Evolutionary conservation across 2,797 vertebrate genomes (phyloP).

Genomic region (Sparidentex hasta): DNA sequence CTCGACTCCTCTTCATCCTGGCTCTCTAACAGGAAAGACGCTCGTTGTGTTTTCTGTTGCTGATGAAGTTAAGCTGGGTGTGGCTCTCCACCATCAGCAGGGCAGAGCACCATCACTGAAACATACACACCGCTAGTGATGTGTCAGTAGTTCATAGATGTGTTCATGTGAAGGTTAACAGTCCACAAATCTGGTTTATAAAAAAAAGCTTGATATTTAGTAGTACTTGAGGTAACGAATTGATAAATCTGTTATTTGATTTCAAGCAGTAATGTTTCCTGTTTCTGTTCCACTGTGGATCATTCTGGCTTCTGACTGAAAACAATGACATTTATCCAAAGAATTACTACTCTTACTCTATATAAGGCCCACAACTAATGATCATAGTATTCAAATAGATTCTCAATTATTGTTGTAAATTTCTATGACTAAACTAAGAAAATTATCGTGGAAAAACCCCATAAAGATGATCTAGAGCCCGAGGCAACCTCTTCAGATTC

Average conservation of each 20-base stretch:
- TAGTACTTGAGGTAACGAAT: background rate
- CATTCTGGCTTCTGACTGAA: background rate
- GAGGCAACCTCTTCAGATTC: background rate
- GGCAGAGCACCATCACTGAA: slow-evolving; percentile 30
- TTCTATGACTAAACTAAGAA: background rate
- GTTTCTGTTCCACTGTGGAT: too few relatives aligned
- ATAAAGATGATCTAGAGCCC: background rate
- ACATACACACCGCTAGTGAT: too few relatives aligned
- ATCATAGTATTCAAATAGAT: background rate
- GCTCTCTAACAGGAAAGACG: slow-evolving; percentile 29
- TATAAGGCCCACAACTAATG: background rate
- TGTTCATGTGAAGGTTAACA: too few relatives aligned
- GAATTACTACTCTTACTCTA: too few relatives aligned
- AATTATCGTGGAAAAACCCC: background rate
- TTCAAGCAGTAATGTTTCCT: background rate
- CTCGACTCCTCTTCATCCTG: slow-evolving; percentile 11
- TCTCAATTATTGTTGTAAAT: background rate
- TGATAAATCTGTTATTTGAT: background rate
- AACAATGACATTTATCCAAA: too few relatives aligned
- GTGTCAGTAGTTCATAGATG: background rate
- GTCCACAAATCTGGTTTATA: background rate
- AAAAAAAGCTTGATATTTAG: background rate
- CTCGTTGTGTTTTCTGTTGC: slow-evolving; percentile 5
- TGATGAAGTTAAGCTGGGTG: slow-evolving; percentile 47
- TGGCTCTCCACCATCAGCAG: slow-evolving; percentile 48